Percentiles rank a stretch among this genome's conserved stretches.
These are phyloP conservation scores for Megaustenia siamemsis DNA, from an alignment of 2,888 invertebrate genomes.

Conservation along the genomic window DNA sequence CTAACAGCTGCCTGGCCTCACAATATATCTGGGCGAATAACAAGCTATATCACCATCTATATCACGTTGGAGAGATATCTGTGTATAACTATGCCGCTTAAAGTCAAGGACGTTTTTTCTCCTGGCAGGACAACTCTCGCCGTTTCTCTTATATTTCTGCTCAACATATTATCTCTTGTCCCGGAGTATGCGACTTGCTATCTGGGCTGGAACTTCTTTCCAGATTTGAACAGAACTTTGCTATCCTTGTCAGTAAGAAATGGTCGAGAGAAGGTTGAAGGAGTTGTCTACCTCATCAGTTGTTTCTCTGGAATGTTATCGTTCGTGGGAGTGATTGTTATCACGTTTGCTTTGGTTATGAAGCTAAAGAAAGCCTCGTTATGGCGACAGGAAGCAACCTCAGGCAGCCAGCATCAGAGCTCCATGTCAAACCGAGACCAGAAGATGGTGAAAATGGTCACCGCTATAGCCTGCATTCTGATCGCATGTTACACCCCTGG, in stretches of 20 bases:
- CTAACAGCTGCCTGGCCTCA: slow-evolving; percentile 16
- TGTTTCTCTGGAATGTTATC: background rate
- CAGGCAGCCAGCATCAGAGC: background rate
- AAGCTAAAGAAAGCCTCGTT: background rate
- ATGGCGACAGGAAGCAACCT: background rate
- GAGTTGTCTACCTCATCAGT: background rate
- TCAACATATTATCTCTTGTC: background rate
- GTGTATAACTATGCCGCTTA: too few species aligned
- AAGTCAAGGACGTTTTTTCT: background rate
- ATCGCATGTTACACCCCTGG: slow-evolving; percentile 33
- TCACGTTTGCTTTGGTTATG: background rate
- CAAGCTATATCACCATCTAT: background rate
- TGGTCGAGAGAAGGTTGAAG: background rate
- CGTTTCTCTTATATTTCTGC: background rate
- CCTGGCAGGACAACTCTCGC: background rate
- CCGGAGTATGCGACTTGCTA: background rate
- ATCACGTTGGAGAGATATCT: slow-evolving; percentile 21
- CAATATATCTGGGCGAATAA: background rate
- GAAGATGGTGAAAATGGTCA: slow-evolving; percentile 15
- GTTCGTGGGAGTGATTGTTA: background rate
- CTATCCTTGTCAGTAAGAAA: background rate
- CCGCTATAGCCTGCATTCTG: background rate
- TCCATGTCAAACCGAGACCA: background rate
- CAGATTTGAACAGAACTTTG: background rate
- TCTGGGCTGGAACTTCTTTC: background rate